Evolutionary conservation across 2,113 vertebrate genomes (phyloP).

Genomic region (Atrichornis clamosus): DNA sequence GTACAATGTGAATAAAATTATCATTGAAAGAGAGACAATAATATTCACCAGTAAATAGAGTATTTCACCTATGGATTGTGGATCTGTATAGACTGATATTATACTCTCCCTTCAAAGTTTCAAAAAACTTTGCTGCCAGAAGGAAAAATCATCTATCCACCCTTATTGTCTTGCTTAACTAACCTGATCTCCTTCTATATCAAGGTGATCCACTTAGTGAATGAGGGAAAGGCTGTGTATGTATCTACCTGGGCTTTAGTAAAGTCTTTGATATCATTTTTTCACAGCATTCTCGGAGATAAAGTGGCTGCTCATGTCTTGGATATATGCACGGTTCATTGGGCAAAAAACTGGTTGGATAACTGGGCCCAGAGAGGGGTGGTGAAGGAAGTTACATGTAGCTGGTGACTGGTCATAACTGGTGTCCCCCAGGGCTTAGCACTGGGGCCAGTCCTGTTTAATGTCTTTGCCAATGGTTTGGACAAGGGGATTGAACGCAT

Average conservation of each 20-base stretch:
- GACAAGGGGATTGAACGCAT: neutral
- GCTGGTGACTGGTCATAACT: fast-evolving
- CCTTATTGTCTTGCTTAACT: neutral
- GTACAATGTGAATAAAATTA: neutral
- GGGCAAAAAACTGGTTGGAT: neutral
- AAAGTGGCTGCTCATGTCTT: neutral
- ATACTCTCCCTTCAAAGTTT: neutral
- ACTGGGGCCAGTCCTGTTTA: neutral
- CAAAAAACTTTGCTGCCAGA: neutral
- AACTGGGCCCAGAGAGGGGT: fast-evolving
- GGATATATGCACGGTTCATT: neutral
- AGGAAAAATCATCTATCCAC: neutral
- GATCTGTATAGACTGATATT: neutral
- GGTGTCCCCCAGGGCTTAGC: neutral
- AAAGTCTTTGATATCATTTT: neutral
- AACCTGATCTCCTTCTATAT: neutral
- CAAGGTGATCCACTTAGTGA: neutral
- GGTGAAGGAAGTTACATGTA: neutral
- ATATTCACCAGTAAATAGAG: neutral
- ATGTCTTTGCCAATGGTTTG: neutral
- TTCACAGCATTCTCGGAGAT: neutral
- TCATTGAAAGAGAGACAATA: neutral
- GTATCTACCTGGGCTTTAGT: neutral
- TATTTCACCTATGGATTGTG: neutral
- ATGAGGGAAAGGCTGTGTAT: neutral